phyloP scores from a whole-genome alignment of 2,797 vertebrate genomes.

The Kryptopterus vitreolus region DNA sequence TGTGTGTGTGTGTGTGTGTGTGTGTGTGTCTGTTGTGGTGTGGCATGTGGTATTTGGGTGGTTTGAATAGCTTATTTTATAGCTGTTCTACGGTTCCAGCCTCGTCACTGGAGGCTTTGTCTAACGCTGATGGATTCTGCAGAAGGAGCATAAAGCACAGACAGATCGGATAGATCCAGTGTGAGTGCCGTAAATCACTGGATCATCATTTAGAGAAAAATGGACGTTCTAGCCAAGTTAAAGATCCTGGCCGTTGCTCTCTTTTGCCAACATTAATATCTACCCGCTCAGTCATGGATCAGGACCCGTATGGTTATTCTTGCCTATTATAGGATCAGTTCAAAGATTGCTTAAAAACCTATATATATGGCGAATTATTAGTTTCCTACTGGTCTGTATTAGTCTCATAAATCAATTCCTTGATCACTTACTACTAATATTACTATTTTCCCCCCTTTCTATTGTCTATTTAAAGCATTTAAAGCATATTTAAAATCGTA shows the following conservation, averaged over 20 bases:
- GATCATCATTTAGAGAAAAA: background rate
- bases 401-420: slow-evolving; percentile 43
- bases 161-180: background rate
- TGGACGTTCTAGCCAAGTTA: background rate
- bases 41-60: background rate
- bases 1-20: background rate
- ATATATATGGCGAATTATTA: slow-evolving; percentile 34
- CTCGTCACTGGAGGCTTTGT: slow-evolving; percentile 1
- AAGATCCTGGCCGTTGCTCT: background rate
- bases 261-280: background rate
- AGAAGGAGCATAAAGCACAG: background rate
- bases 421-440: slow-evolving; percentile 31
- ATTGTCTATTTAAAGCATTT: slow-evolving; percentile 14
- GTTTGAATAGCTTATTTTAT: slow-evolving; percentile 16
- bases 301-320: background rate
- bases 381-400: slow-evolving; percentile 34
- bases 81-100: background rate
- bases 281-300: background rate
- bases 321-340: slow-evolving; percentile 12
- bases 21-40: background rate
- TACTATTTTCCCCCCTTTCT: background rate
- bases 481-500: slow-evolving; percentile 16
- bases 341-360: slow-evolving; percentile 17
- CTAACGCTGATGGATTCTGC: background rate
- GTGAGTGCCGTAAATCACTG: background rate